Conservation (phyloP, 2,113 vertebrate species). For the Proteles cristata region DNA sequence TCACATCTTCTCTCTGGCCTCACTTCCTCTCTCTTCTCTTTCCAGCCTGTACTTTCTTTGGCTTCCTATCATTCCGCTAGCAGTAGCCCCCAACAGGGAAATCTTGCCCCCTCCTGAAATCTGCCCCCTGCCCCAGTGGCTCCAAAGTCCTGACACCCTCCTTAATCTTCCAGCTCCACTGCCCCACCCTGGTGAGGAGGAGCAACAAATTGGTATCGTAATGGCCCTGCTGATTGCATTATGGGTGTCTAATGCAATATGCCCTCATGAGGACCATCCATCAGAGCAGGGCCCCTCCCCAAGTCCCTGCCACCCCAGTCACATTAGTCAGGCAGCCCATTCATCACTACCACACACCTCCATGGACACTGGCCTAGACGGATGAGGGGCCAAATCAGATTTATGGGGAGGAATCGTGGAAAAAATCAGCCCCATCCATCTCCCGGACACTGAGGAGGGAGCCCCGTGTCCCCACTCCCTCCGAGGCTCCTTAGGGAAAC, state of each 20-base stretch:
- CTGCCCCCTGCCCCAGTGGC: slow-evolving; percentile 32
- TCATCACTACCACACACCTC: slow-evolving; percentile 73
- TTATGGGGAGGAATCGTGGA: slow-evolving; percentile 76
- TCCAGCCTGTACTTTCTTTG: neutral
- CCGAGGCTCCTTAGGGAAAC: slow-evolving; percentile 66
- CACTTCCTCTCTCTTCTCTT: neutral
- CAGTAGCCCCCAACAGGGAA: slow-evolving; percentile 39
- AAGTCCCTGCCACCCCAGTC: slow-evolving; percentile 72
- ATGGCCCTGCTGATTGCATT: slow-evolving; percentile 83
- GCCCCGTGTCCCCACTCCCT: slow-evolving; percentile 57
- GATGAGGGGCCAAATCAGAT: slow-evolving; percentile 81
- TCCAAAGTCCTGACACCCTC: slow-evolving; percentile 67
- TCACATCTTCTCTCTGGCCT: neutral
- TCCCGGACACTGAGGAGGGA: slow-evolving; percentile 76
- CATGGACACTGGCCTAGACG: slow-evolving; percentile 71
- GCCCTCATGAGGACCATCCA: slow-evolving; percentile 79
- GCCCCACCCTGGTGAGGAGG: slow-evolving; percentile 71
- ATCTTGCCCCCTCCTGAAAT: neutral
- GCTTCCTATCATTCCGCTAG: slow-evolving; percentile 17
- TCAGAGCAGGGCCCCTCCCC: slow-evolving; percentile 82
- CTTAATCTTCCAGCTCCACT: slow-evolving; percentile 75
- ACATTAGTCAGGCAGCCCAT: slow-evolving; percentile 77
- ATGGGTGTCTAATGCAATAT: slow-evolving; percentile 85
- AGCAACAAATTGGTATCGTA: slow-evolving; percentile 60
- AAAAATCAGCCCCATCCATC: slow-evolving; percentile 82